These are phyloP conservation scores for Bradypodion ventrale DNA, from an alignment of 2,797 vertebrate species.

Conservation along the genomic window DNA sequence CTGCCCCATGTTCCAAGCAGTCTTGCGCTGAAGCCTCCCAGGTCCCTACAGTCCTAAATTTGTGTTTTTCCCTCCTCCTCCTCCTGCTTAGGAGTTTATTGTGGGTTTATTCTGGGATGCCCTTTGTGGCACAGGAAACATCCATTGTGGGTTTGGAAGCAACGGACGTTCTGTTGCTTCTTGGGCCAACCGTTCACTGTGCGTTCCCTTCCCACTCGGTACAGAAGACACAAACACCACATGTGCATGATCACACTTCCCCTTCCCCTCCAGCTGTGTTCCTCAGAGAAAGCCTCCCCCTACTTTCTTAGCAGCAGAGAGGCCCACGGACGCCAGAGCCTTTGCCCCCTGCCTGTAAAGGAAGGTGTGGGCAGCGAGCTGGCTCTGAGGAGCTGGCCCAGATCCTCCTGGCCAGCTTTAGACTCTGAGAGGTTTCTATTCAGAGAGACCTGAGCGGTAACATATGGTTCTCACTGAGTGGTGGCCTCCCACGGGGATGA, in stretches of 20 bases:
- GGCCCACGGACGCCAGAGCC: not conserved
- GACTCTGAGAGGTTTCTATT: constrained; percentile 30
- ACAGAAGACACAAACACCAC: not conserved
- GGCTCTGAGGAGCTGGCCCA: not conserved
- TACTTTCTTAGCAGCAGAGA: not conserved
- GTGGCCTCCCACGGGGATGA: not conserved
- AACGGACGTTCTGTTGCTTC: constrained; percentile 4
- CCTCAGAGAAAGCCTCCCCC: not conserved
- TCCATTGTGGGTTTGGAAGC: constrained; percentile 1
- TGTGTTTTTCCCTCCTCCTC: not conserved
- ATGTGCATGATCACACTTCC: not conserved
- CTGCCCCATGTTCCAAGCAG: not conserved
- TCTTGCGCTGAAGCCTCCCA: not conserved
- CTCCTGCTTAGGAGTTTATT: not conserved
- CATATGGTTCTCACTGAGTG: not conserved
- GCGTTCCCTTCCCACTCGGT: not conserved
- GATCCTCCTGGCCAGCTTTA: constrained; percentile 10
- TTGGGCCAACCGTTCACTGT: not conserved
- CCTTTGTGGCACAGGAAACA: constrained; percentile 9
- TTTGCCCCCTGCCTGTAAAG: constrained; percentile 16
- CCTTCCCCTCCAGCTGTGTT: not conserved
- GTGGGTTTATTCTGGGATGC: constrained; percentile 9
- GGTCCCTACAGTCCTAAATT: not conserved
- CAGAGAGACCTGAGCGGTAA: constrained; percentile 13
- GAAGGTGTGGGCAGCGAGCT: constrained; percentile 27